Percentiles rank a stretch among this genome's conserved stretches.
Evolutionary conservation across 2,797 vertebrate genomes (phyloP).

Genomic region (Spinus olivaceus): DNA sequence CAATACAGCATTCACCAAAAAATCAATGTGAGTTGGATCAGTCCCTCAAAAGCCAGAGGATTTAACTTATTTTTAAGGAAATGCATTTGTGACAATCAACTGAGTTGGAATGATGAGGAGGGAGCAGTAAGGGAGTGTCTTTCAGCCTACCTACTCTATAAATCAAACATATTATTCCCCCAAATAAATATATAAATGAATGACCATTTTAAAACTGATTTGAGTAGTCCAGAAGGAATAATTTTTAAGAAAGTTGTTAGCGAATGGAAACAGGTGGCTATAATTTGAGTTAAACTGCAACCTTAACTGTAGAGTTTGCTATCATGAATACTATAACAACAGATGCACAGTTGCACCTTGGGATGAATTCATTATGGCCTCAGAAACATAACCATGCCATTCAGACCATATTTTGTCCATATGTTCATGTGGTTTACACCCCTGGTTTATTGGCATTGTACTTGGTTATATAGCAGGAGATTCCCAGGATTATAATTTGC

Average conservation of each 20-base stretch:
- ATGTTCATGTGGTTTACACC: constrained; percentile 68
- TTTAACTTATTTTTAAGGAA: neutral
- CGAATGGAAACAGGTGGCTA: constrained; percentile 45
- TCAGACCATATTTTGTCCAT: constrained; percentile 72
- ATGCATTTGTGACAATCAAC: neutral
- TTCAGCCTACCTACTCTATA: neutral
- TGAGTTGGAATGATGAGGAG: neutral
- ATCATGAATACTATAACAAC: constrained; percentile 52
- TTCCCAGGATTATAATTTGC: constrained; percentile 67
- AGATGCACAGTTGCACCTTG: constrained; percentile 72
- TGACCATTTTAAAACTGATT: neutral
- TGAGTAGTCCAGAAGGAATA: constrained; percentile 30
- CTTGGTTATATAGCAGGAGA: constrained; percentile 57
- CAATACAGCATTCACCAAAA: neutral
- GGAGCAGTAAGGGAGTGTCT: neutral
- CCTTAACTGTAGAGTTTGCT: constrained; percentile 48
- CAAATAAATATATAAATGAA: neutral
- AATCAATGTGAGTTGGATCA: neutral
- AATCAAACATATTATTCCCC: neutral
- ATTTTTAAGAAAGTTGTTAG: constrained; percentile 60
- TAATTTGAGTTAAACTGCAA: constrained; percentile 56
- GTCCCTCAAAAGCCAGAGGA: neutral
- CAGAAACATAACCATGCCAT: constrained; percentile 67
- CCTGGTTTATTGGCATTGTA: constrained; percentile 64
- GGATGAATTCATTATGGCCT: constrained; percentile 70